Conservation (phyloP, 2,888 invertebrate genomes). For the Diabrotica balteata region DNA sequence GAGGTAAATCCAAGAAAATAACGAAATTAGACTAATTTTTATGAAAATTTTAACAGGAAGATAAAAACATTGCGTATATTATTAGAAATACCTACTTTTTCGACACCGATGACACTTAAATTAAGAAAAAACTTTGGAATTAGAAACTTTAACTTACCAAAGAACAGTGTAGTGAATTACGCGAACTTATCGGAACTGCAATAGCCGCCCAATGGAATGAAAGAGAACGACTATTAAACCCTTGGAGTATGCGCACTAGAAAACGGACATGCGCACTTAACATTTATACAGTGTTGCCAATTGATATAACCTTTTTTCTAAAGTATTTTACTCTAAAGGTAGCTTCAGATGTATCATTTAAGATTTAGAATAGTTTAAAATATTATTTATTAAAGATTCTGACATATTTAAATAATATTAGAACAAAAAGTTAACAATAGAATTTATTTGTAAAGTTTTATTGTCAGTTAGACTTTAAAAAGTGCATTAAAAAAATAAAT, state of each 20-base stretch:
- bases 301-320: constrained; percentile 1
- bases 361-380: too few relatives aligned
- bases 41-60: constrained; percentile 33
- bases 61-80: constrained; percentile 12
- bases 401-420: too few relatives aligned
- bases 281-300: constrained; percentile 3
- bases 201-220: constrained; percentile 17
- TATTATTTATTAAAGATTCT: too few relatives aligned
- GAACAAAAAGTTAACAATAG: too few relatives aligned
- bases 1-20: constrained; percentile 20
- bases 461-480: too few relatives aligned
- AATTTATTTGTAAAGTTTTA: too few relatives aligned
- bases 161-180: constrained; percentile 65
- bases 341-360: neutral
- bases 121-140: constrained; percentile 45
- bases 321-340: neutral
- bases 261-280: constrained; percentile 13
- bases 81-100: constrained; percentile 26
- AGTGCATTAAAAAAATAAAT: too few relatives aligned
- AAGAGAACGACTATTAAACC: constrained; percentile 13
- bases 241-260: constrained; percentile 17
- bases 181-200: constrained; percentile 27
- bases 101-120: constrained; percentile 37
- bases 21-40: constrained; percentile 29
- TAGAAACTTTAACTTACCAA: constrained; percentile 70